These are phyloP conservation scores for Margaritifera margaritifera DNA, from an alignment of 2,888 invertebrate species.

Conservation along the genomic window DNA sequence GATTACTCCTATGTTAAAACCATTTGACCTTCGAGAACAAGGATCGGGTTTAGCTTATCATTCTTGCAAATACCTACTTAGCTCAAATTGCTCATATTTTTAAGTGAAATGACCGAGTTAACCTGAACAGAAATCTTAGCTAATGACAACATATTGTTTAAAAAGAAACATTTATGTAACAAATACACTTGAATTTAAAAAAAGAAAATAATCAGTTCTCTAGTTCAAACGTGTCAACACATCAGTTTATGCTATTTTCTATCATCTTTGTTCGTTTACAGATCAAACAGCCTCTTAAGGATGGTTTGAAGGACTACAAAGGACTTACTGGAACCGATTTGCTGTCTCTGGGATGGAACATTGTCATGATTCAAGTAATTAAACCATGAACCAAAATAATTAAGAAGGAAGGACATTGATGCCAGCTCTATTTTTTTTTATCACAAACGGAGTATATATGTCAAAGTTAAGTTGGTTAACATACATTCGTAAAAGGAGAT, in stretches of 20 bases:
- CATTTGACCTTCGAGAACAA: too few species aligned
- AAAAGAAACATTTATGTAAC: neutral
- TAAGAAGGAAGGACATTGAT: neutral
- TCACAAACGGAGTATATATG: neutral
- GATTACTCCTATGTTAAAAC: too few species aligned
- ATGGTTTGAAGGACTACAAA: slow-evolving; percentile 20
- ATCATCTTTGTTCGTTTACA: slow-evolving; percentile 1
- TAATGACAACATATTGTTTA: too few species aligned
- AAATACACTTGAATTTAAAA: neutral
- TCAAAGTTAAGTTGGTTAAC: too few species aligned
- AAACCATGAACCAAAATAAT: neutral
- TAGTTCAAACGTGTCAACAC: neutral
- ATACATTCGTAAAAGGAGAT: too few species aligned
- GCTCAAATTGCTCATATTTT: too few species aligned
- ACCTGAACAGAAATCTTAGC: too few species aligned
- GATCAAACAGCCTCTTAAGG: slow-evolving; percentile 26
- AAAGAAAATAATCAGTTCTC: neutral
- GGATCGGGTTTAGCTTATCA: too few species aligned
- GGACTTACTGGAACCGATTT: slow-evolving; percentile 27
- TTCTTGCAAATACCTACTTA: too few species aligned
- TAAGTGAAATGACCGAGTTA: too few species aligned
- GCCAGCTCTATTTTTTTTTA: neutral
- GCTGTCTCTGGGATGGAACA: slow-evolving; percentile 30
- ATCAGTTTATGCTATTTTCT: neutral
- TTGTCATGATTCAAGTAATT: slow-evolving; percentile 36